phyloP scores from a whole-genome alignment of 2,797 vertebrate species.

The Rhinophrynus dorsalis region DNA sequence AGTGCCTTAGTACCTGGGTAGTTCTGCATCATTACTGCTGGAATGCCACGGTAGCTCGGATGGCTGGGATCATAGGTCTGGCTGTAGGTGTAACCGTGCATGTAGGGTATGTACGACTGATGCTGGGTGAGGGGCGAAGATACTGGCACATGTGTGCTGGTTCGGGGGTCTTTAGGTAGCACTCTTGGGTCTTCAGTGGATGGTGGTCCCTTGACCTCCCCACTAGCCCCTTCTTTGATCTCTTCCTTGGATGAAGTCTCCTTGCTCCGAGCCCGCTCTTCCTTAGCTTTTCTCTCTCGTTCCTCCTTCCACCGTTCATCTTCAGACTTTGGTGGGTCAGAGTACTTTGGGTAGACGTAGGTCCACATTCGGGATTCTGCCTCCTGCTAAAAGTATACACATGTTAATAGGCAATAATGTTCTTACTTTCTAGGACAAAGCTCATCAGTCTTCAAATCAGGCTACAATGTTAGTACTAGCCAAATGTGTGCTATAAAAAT shows the following conservation, averaged over 20 bases:
- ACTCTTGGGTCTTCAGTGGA: constrained; percentile 79
- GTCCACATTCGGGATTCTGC: constrained; percentile 90
- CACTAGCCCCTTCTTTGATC: constrained; percentile 78
- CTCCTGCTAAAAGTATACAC: constrained; percentile 67
- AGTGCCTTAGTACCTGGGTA: constrained; percentile 83
- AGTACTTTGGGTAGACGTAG: constrained; percentile 85
- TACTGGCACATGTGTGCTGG: constrained; percentile 87
- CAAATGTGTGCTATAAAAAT: no score
- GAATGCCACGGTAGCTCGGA: constrained; percentile 89
- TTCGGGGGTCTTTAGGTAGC: constrained; percentile 85
- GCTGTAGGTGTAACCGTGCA: constrained; percentile 93
- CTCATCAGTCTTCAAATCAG: no score
- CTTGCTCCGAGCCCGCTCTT: constrained; percentile 80
- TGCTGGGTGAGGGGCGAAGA: constrained; percentile 90
- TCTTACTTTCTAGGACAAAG: no score
- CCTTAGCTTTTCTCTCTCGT: constrained; percentile 80
- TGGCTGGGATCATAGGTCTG: constrained; percentile 91
- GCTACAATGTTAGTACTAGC: no score
- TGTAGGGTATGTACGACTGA: constrained; percentile 93
- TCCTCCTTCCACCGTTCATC: constrained; percentile 88
- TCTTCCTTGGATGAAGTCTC: constrained; percentile 85
- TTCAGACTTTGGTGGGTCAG: constrained; percentile 78
- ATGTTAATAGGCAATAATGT: no score
- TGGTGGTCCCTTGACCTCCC: constrained; percentile 73
- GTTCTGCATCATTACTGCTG: constrained; percentile 95